phyloP scores from a whole-genome alignment of 2,797 vertebrate genomes.

The Artibeus jamaicensis region DNA sequence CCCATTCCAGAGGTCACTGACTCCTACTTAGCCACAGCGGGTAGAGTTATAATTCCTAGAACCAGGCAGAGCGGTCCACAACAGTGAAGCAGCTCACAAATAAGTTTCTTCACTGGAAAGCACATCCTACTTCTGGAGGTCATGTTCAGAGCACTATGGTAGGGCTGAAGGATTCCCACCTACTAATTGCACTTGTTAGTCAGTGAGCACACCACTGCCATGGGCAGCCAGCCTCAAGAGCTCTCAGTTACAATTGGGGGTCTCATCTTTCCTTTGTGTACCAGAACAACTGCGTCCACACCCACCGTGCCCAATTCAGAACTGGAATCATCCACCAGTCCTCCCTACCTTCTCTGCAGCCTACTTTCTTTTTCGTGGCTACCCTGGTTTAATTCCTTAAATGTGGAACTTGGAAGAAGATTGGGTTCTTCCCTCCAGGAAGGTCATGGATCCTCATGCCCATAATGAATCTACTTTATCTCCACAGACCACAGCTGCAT shows the following conservation, averaged over 20 bases:
- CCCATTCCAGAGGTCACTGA: too few relatives aligned
- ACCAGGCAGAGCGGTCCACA: too few relatives aligned
- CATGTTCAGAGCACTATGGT: not conserved
- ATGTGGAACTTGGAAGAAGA: not conserved
- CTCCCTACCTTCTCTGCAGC: not conserved
- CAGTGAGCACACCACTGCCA: not conserved
- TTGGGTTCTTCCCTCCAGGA: not conserved
- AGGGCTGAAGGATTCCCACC: not conserved
- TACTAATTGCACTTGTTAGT: not conserved
- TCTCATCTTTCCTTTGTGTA: not conserved
- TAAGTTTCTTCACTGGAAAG: not conserved
- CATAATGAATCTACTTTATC: not conserved
- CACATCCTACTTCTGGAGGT: not conserved
- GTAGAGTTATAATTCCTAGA: too few relatives aligned
- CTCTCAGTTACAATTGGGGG: not conserved
- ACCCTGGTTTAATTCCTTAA: not conserved
- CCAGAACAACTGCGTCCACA: not conserved
- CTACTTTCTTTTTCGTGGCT: not conserved
- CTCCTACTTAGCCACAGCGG: too few relatives aligned
- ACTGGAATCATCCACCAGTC: not conserved
- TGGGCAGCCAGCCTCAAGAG: not conserved
- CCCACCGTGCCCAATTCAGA: not conserved
- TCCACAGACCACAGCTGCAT: not conserved
- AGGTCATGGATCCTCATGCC: not conserved
- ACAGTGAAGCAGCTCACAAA: not conserved